A percentile compares a stretch with the other conserved stretches of the same genome.
These are phyloP conservation scores for Lethrus apterus DNA, from an alignment of 1,140 invertebrate genomes.

Conservation along the genomic window DNA sequence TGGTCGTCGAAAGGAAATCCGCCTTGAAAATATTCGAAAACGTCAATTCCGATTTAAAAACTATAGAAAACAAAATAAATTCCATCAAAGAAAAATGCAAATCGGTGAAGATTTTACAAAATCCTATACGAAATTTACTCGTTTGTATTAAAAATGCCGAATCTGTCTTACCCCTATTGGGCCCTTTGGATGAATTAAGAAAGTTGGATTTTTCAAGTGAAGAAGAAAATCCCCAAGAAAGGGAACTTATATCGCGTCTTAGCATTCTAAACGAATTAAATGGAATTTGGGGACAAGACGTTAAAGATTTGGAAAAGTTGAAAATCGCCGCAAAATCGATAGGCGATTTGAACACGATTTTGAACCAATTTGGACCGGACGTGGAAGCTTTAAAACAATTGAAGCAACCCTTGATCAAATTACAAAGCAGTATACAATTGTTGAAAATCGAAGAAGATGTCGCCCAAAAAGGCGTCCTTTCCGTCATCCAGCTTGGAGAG, in stretches of 20 bases:
- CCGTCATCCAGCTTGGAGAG: not conserved
- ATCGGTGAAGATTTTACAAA: slow-evolving; percentile 6
- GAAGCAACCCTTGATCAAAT: slow-evolving; percentile 5
- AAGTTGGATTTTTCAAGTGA: too few species aligned
- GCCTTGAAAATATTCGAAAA: not conserved
- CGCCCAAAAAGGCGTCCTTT: not conserved
- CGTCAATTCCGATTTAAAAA: slow-evolving; percentile 9
- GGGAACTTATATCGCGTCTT: too few species aligned
- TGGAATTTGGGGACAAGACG: too few species aligned
- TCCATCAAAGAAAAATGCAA: not conserved
- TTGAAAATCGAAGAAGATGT: slow-evolving; percentile 15
- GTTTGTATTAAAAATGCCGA: not conserved
- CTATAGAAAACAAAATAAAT: slow-evolving; percentile 3
- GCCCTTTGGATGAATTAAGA: too few species aligned
- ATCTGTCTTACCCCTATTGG: too few species aligned
- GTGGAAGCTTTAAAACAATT: not conserved
- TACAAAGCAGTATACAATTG: slow-evolving; percentile 1
- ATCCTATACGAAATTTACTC: not conserved
- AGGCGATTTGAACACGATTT: too few species aligned
- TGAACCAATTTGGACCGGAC: slow-evolving; percentile 8
- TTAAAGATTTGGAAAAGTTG: not conserved
- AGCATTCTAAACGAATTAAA: too few species aligned
- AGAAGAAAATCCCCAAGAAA: too few species aligned
- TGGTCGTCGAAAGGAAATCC: not conserved
- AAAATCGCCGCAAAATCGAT: not conserved